Conservation (phyloP, 2,113 vertebrate species). For the Ceyx cyanopectus region DNA sequence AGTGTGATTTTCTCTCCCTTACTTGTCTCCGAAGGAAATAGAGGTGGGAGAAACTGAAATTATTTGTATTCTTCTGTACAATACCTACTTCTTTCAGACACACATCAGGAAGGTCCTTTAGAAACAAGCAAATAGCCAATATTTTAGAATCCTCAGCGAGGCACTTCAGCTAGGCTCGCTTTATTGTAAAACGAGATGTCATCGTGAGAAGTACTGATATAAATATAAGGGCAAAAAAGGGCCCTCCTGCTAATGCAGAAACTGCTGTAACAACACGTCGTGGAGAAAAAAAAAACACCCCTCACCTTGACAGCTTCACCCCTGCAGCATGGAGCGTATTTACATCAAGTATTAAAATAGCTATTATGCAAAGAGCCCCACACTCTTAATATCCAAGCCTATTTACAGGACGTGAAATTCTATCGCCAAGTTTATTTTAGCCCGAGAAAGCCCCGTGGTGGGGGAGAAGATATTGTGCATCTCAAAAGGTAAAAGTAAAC, state of each 20-base stretch:
- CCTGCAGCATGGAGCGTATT: constrained; percentile 69
- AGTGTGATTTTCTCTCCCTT: constrained; percentile 47
- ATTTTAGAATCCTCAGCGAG: constrained; percentile 73
- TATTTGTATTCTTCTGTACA: constrained; percentile 73
- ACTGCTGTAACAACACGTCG: constrained; percentile 61
- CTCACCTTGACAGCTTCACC: constrained; percentile 57
- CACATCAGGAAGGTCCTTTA: constrained; percentile 77
- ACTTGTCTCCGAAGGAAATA: not conserved
- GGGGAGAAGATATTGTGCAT: constrained; percentile 74
- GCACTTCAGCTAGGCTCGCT: constrained; percentile 72
- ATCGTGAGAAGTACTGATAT: constrained; percentile 76
- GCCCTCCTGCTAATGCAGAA: constrained; percentile 72
- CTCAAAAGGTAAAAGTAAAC: constrained; percentile 80
- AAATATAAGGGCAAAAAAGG: constrained; percentile 77
- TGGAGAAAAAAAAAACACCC: constrained; percentile 26
- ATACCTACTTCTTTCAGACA: constrained; percentile 67
- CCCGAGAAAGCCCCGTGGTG: constrained; percentile 63
- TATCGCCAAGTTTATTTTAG: constrained; percentile 77
- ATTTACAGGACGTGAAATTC: constrained; percentile 82
- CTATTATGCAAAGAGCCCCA: constrained; percentile 73
- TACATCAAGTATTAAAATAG: constrained; percentile 77
- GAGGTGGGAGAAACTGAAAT: constrained; percentile 28
- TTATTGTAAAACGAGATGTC: constrained; percentile 81
- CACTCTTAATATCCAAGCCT: constrained; percentile 69
- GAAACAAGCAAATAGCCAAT: constrained; percentile 75